Base-by-base conservation (phyloP, 2,888 invertebrate genomes). In the Drosophila infuscata region DNA sequence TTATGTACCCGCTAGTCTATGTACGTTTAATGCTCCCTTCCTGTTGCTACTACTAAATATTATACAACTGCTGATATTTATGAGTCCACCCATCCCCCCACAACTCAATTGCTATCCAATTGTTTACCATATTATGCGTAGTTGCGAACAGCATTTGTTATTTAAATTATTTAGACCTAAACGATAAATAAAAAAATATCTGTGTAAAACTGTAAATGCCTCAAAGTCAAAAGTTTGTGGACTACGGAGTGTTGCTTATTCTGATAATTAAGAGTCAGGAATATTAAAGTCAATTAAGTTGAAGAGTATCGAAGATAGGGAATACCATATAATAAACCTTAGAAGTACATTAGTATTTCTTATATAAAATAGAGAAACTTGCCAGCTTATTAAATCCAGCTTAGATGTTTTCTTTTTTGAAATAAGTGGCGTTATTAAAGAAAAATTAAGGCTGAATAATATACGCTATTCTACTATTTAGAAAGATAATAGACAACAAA, bases 1-100 rank as follows among this genome's bases (percentile, higher is more conserved):
- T 82, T 82, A 86, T 76, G 70, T 83, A 83, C 78, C 73, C 76
- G 83, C 86, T 87, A 87, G 89, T 89, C 86, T 87, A 78, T 82
- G 75, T 81, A 83, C 76, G 75, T 77, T 82, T 79, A 84, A 83
- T 78, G 76, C 67, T 78, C 70, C 74, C 54, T 46, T 35, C 32
- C 67, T 66, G 29, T 56, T 60, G 35, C 67, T 72, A 32, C 66
- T 61, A 60, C 53, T 79, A 81, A 49, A 46, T 29, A 29, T 17
- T 54, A n/a, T 29, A n/a, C 25, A n/a, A 53, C 35, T 25, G n/a
- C 9, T 38, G 25, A 35, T 67, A 68, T 83, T 88, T 84, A 78
- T 80, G 76, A 73, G 56, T 41, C 43, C 64, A 58, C 41, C 2
- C 0, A 5, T 43, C n/a, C 41, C 46, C 20, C 20, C 56, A 32